Percentiles rank a stretch among this genome's conserved stretches.
Conservation (phyloP, 92 coral and sea anemone species). For the Actinernus sp. region DNA sequence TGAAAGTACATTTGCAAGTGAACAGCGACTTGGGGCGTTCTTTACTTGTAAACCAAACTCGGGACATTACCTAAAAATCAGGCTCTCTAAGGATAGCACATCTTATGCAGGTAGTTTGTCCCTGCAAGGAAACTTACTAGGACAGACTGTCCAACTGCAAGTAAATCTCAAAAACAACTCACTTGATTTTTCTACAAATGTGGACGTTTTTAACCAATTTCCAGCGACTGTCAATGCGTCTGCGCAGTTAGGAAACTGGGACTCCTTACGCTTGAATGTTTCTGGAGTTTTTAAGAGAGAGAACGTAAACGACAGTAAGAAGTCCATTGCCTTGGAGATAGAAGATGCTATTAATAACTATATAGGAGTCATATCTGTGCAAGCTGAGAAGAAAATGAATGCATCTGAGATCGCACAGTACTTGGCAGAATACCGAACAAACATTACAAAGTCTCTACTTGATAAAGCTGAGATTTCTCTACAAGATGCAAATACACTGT, state of each 20-base stretch:
- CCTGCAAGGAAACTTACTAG: constrained; percentile 15
- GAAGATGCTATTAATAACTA: constrained; percentile 42
- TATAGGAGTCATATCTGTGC: constrained; percentile 2
- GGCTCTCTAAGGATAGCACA: not conserved
- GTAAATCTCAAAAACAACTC: constrained; percentile 12
- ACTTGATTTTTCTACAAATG: constrained; percentile 9
- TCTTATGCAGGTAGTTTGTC: not conserved
- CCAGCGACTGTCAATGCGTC: constrained; percentile 36
- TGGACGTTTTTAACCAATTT: constrained; percentile 32
- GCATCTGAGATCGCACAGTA: constrained; percentile 6
- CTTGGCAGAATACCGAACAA: constrained; percentile 2
- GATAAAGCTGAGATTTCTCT: constrained; percentile 1
- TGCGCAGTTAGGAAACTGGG: constrained; percentile 45
- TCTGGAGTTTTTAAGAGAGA: constrained; percentile 29
- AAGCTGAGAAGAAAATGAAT: constrained; percentile 4
- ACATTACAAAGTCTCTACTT: not conserved
- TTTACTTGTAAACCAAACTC: constrained; percentile 3
- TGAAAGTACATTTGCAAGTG: constrained; percentile 8
- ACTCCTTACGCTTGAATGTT: constrained; percentile 27
- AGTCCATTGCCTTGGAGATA: constrained; percentile 23
- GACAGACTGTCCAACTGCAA: constrained; percentile 26
- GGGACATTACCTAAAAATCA: constrained; percentile 1
- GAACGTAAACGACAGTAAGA: not conserved
- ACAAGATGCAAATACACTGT: constrained; percentile 4
- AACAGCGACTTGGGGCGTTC: constrained; percentile 15